A percentile compares a stretch with the other conserved stretches of the same genome.
phyloP scores from a whole-genome alignment of 2,888 invertebrate species.

The Lasioglossum vierecki region DNA sequence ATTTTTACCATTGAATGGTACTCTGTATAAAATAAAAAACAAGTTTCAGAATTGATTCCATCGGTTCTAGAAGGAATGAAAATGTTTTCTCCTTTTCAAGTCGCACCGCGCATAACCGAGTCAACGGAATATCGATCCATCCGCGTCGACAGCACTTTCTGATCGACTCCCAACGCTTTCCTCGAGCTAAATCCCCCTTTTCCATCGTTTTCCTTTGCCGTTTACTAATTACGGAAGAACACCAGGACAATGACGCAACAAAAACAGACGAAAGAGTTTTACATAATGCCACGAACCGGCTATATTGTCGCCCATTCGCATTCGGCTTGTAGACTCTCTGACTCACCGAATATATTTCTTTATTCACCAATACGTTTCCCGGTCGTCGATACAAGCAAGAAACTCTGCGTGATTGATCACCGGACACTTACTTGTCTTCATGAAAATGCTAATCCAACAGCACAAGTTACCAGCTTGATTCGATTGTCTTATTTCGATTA shows the following conservation, averaged over 20 bases:
- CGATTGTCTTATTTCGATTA: no score
- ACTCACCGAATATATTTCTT: neutral
- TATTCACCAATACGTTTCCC: neutral
- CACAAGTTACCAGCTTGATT: no score
- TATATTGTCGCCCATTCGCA: neutral
- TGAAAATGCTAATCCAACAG: no score
- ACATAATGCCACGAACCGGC: conserved; percentile 38
- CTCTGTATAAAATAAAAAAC: neutral
- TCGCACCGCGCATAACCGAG: neutral
- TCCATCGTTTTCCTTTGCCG: conserved; percentile 18
- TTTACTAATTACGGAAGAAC: conserved; percentile 59
- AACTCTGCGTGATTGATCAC: neutral
- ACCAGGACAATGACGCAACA: conserved; percentile 40
- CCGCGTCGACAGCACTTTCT: conserved; percentile 11
- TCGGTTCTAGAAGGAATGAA: neutral
- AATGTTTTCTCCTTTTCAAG: neutral
- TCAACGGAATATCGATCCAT: neutral
- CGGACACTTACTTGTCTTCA: no score
- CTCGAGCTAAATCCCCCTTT: conserved; percentile 63
- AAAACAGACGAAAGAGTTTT: conserved; percentile 39
- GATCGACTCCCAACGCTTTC: conserved; percentile 60
- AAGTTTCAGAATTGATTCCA: neutral
- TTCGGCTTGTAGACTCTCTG: neutral
- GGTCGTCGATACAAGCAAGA: neutral
- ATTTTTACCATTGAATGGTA: neutral